phyloP scores from a whole-genome alignment of 2,888 invertebrate genomes.

The Periphyllus acericola region DNA sequence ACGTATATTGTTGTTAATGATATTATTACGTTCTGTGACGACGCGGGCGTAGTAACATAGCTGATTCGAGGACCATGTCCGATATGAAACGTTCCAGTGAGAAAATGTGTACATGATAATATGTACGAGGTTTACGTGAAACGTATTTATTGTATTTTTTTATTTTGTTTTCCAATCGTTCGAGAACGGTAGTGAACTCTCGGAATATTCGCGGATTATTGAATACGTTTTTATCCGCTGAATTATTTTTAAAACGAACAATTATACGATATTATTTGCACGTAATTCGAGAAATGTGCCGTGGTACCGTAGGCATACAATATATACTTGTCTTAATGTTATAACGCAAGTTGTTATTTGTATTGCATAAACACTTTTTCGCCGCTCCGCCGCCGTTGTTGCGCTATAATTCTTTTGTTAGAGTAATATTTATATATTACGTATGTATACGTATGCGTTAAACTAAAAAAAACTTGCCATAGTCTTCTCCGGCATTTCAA shows the following conservation, averaged over 20 bases:
- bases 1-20: no score
- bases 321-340: no score
- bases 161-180: no score
- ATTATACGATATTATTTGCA: not conserved
- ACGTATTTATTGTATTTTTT: no score
- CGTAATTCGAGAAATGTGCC: not conserved
- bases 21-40: no score
- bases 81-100: no score
- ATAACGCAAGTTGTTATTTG: not conserved
- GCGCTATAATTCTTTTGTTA: not conserved
- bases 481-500: constrained; percentile 15
- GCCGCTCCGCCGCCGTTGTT: not conserved
- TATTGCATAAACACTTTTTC: not conserved
- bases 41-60: no score
- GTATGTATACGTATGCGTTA: not conserved
- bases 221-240: not conserved
- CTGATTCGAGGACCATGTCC: no score
- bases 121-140: no score
- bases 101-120: no score
- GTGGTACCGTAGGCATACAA: not conserved
- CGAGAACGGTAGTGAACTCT: no score
- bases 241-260: not conserved
- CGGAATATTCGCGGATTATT: not conserved
- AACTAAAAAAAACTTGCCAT: constrained; percentile 1
- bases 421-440: not conserved